A percentile compares a stretch with the other conserved stretches of the same genome.
phyloP scores from a whole-genome alignment of 2,797 vertebrate species.

The Vireo griseus region DNA sequence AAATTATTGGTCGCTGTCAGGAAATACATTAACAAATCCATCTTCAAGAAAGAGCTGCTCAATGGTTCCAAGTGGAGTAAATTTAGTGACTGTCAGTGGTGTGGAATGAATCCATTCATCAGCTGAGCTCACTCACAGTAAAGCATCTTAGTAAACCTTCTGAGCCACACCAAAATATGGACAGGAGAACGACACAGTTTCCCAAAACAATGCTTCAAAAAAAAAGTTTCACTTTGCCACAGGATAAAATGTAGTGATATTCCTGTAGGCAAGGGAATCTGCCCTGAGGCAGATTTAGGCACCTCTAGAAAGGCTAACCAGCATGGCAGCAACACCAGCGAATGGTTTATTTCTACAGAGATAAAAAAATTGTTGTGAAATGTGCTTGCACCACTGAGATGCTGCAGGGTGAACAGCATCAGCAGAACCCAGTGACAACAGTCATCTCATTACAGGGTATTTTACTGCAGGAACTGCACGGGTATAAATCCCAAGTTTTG shows the following conservation, averaged over 20 bases:
- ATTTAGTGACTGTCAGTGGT: background rate
- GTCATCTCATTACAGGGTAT: background rate
- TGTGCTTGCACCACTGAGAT: background rate
- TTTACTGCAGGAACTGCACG: background rate
- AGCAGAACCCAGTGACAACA: background rate
- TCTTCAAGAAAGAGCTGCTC: slow-evolving; percentile 22
- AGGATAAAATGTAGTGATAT: background rate
- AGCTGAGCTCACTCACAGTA: background rate
- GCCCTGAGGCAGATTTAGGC: background rate
- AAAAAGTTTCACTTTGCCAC: background rate
- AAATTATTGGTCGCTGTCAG: slow-evolving; percentile 46
- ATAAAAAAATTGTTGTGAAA: background rate
- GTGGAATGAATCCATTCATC: background rate
- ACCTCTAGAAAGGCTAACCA: background rate
- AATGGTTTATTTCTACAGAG: background rate
- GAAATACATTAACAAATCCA: slow-evolving; percentile 44
- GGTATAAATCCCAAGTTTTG: background rate
- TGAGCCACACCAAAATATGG: background rate
- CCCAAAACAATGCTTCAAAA: background rate
- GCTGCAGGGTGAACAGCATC: background rate
- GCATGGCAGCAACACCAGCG: background rate
- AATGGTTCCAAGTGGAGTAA: slow-evolving; percentile 33
- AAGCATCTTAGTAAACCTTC: background rate
- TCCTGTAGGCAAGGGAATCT: background rate
- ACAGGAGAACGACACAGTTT: background rate